Base-by-base conservation (phyloP, 30 jellyfish, hydroid and myxozoan species). In the Nemopilema nomurai region DNA sequence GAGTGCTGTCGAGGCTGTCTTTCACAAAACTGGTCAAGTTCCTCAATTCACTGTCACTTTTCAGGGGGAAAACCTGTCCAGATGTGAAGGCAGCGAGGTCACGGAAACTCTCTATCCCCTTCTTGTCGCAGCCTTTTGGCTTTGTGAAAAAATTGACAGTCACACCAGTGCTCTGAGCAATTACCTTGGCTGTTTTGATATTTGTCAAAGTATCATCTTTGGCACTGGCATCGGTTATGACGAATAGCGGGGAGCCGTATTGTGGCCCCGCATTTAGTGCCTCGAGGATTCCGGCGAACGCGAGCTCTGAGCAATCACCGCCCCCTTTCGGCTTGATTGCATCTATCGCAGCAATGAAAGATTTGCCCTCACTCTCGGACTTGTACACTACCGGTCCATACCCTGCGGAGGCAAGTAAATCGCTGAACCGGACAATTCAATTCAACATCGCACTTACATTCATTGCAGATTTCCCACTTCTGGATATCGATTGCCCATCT, bases 211-310 rank as follows among this genome's bases (percentile, higher is more conserved):
- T 81, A 22, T 79, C 89, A 51, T 92, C 98, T 83, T 92, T 92
- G 28, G 98, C 97, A 67, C 90, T 83, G 53, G 98, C 98, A 71
- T 92, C 98, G 4, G 98, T 92, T 77, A 92, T 88, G 62, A 92
- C 98, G 71, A 78, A 92, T 90, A 92, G 62, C 0, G 97, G 95
- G 20, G 97, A 86, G 22, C 94, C 96, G 49, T 65, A 92, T 53
- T 87, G 90, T 23, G 98, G 98, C 24, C 96, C 97, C 6, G 96
- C 91, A 69, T 87, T 87, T 71, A 92, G 70, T 13, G 97, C 98
- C 72, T 84, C 97, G 1, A 92, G 82, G 41, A 92, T 92, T 22
- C 98, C 98, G 24, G 80, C 72, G 49, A 74, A 87, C 27, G 98
- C 93, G 83, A 83, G 62, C 69, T 92, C 98, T 3, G 94, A 81